These are phyloP conservation scores for Dryobotodes eremita DNA, from an alignment of 2,888 invertebrate genomes.

Conservation along the genomic window DNA sequence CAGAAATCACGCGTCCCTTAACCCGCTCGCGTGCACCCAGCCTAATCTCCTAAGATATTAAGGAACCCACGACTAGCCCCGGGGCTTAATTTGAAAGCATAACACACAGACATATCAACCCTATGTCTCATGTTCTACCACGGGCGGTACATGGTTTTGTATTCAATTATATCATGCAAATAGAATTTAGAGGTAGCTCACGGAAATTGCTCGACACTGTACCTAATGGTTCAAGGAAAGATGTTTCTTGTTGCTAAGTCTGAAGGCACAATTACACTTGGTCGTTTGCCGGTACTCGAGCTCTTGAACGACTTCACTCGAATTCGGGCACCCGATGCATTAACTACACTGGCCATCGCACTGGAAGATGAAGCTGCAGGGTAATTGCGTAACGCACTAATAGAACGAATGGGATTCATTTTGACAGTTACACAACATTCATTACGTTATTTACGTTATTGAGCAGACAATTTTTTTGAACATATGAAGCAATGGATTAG, in stretches of 20 bases:
- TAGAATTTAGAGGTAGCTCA: slow-evolving; percentile 4
- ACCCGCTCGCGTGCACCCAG: slow-evolving; percentile 2
- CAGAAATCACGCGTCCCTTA: neutral
- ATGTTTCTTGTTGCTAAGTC: neutral
- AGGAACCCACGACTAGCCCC: slow-evolving; percentile 48
- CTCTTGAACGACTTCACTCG: too few species aligned
- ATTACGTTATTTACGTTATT: too few species aligned
- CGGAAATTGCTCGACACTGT: neutral
- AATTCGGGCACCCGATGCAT: too few species aligned
- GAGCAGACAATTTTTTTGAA: too few species aligned
- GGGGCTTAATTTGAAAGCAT: slow-evolving; percentile 59
- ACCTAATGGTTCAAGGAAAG: neutral
- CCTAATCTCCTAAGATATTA: slow-evolving; percentile 49
- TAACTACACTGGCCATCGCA: too few species aligned
- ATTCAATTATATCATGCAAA: slow-evolving; percentile 45
- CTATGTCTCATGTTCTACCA: neutral
- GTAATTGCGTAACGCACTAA: too few species aligned
- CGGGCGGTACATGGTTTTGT: slow-evolving; percentile 1
- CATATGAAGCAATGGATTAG: too few species aligned
- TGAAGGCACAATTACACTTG: too few species aligned
- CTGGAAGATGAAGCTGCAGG: too few species aligned
- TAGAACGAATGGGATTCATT: too few species aligned
- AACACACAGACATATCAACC: slow-evolving; percentile 27
- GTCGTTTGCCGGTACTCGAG: too few species aligned
- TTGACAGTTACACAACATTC: too few species aligned